phyloP scores from a whole-genome alignment of 2,888 invertebrate species.

The Tipula helvola region DNA sequence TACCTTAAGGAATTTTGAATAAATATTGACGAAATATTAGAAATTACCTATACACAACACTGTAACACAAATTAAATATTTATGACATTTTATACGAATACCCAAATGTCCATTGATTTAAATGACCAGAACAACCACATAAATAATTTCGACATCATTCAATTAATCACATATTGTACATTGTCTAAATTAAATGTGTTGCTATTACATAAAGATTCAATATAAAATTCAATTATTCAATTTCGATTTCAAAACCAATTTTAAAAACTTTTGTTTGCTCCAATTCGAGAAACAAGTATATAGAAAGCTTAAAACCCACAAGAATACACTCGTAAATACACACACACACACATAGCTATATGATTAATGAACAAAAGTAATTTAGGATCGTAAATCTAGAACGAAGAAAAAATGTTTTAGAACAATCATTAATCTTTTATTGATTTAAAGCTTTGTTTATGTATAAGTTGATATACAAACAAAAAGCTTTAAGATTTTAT shows the following conservation, averaged over 20 bases:
- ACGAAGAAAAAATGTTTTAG: neutral
- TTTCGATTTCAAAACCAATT: neutral
- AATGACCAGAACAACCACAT: neutral
- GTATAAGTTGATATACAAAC: slow-evolving; percentile 12
- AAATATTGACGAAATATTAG: no score
- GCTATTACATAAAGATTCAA: neutral
- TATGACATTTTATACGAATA: neutral
- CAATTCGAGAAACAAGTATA: neutral
- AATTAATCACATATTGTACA: neutral
- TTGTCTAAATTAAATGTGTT: neutral
- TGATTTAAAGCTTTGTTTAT: neutral
- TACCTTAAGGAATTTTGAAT: no score
- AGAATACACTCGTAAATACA: neutral
- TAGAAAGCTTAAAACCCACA: neutral
- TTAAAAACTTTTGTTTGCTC: neutral
- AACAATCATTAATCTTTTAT: slow-evolving; percentile 4
- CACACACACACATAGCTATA: neutral
- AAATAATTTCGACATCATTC: neutral
- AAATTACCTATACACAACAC: no score
- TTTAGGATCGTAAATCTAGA: neutral
- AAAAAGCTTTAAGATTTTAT: neutral
- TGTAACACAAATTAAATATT: neutral
- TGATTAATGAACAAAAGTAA: neutral
- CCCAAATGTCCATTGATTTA: neutral
- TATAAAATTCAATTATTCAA: neutral